phyloP scores from a whole-genome alignment of 1,140 invertebrate genomes.

The Tetragonula clypearis region DNA sequence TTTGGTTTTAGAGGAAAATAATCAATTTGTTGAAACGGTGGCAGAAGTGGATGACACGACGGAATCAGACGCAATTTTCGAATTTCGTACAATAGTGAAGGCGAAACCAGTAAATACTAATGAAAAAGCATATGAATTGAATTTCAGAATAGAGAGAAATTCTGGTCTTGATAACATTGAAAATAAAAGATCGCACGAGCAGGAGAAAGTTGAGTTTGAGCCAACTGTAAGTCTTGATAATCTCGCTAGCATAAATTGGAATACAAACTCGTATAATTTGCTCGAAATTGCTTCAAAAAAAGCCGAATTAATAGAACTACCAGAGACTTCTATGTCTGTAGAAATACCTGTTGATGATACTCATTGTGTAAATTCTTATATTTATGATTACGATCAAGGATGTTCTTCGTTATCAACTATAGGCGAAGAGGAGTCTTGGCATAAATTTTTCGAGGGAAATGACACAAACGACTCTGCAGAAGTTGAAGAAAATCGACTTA shows the following conservation, averaged over 20 bases:
- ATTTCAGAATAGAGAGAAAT: constrained; percentile 42
- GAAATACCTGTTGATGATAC: constrained; percentile 10
- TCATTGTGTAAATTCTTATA: constrained; percentile 2
- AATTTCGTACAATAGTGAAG: constrained; percentile 48
- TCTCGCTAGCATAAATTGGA: background rate
- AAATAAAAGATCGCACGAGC: too few relatives aligned
- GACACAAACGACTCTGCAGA: background rate
- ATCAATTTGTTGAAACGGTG: background rate
- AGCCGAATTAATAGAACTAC: background rate
- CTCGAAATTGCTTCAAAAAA: background rate
- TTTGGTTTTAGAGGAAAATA: constrained; percentile 3
- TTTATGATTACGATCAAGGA: background rate
- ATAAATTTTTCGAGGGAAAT: background rate
- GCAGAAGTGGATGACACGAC: background rate
- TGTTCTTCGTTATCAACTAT: constrained; percentile 32
- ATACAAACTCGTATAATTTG: background rate
- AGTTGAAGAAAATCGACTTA: background rate
- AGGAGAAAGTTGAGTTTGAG: background rate
- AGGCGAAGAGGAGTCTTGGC: constrained; percentile 18
- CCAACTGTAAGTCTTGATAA: background rate
- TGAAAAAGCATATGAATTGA: constrained; percentile 32
- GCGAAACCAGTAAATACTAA: background rate
- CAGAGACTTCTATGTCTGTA: background rate
- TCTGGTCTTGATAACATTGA: background rate
- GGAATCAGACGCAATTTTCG: constrained; percentile 25